Evolutionary conservation across 2,888 invertebrate species (phyloP).

Genomic region (Ectemnius continuus): DNA sequence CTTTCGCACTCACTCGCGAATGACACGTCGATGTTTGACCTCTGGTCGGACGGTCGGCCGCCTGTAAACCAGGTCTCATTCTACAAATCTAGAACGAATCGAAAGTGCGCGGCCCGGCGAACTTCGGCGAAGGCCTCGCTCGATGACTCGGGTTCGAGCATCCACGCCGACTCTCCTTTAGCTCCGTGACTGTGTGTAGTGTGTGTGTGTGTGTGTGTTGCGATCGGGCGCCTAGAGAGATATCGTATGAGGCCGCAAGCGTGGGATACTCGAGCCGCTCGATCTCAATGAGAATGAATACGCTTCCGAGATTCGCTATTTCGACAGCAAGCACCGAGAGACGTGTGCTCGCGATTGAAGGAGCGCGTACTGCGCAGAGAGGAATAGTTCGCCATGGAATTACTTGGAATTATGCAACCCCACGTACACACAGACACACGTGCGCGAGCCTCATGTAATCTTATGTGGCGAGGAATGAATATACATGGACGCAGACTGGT

Average conservation of each 20-base stretch:
- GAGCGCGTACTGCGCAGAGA: slow-evolving; percentile 2
- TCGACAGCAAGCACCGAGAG: not conserved
- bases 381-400: not conserved
- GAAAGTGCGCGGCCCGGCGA: slow-evolving; percentile 33
- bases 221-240: not conserved
- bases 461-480: slow-evolving; percentile 24
- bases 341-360: slow-evolving; percentile 6
- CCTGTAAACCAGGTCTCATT: slow-evolving; percentile 38
- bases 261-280: not conserved
- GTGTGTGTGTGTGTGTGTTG: too few relatives aligned
- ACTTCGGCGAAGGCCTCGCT: slow-evolving; percentile 28
- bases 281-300: slow-evolving; percentile 5
- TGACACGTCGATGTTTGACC: slow-evolving; percentile 32
- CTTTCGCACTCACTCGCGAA: not conserved
- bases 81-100: slow-evolving; percentile 58
- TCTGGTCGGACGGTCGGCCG: slow-evolving; percentile 32
- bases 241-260: slow-evolving; percentile 5
- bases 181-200: not conserved
- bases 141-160: slow-evolving; percentile 3
- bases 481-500: slow-evolving; percentile 28
- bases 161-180: too few relatives aligned
- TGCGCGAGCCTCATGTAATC: slow-evolving; percentile 10
- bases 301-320: not conserved
- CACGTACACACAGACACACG: not conserved
- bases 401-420: slow-evolving; percentile 40